A percentile compares a stretch with the other conserved stretches of the same genome.
These are phyloP conservation scores for Sebastes jordani DNA, from an alignment of 2,797 vertebrate genomes.

Conservation along the genomic window DNA sequence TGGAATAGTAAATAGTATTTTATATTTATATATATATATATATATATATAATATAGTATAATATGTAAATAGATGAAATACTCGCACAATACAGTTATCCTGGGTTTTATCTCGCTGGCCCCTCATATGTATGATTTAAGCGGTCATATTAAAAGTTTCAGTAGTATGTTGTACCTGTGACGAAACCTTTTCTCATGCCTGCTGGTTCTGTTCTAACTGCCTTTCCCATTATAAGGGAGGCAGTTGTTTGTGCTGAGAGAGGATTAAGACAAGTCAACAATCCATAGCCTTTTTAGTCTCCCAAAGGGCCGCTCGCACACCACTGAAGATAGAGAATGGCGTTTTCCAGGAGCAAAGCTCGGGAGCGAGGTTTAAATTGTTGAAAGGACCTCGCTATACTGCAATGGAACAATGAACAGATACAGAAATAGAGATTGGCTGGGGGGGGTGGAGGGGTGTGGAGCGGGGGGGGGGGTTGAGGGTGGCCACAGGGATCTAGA, in stretches of 20 bases:
- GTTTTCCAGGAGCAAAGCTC: slow-evolving; percentile 56
- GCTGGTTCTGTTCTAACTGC: slow-evolving; percentile 54
- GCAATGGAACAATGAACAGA: slow-evolving; percentile 56
- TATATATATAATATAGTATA: too few species aligned
- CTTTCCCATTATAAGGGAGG: slow-evolving; percentile 56
- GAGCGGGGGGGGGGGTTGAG: background rate
- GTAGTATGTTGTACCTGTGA: slow-evolving; percentile 1
- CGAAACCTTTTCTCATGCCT: slow-evolving; percentile 46
- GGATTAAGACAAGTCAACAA: slow-evolving; percentile 79
- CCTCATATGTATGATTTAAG: slow-evolving; percentile 20
- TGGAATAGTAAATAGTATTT: too few species aligned
- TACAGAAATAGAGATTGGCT: slow-evolving; percentile 52
- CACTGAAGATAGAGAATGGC: slow-evolving; percentile 62
- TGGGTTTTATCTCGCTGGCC: background rate
- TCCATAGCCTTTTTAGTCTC: slow-evolving; percentile 70
- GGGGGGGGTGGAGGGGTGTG: background rate
- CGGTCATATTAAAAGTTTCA: slow-evolving; percentile 8
- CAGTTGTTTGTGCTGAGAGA: slow-evolving; percentile 68
- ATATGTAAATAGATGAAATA: slow-evolving; percentile 10
- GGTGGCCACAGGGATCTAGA: slow-evolving; percentile 27
- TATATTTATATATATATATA: too few species aligned
- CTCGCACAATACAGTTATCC: background rate
- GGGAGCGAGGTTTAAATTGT: slow-evolving; percentile 65
- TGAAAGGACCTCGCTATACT: slow-evolving; percentile 53
- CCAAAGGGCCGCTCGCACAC: slow-evolving; percentile 64